Conservation (phyloP, 2,113 vertebrate species). For the Sphyrna mokarran region DNA sequence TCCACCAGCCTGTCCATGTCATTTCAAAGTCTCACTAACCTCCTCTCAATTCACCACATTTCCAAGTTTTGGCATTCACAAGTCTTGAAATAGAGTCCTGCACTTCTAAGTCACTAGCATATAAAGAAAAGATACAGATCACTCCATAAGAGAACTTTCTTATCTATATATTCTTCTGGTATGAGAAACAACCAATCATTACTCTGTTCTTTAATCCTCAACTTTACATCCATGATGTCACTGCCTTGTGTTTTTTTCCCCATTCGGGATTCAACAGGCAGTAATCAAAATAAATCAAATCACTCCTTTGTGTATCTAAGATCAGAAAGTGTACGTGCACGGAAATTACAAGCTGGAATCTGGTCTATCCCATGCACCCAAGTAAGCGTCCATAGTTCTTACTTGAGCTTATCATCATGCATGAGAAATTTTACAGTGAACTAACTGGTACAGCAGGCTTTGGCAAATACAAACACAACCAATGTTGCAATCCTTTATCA, state of each 20-base stretch:
- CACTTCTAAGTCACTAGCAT: background rate
- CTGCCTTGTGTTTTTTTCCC: background rate
- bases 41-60: too few species aligned
- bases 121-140: background rate
- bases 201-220: background rate
- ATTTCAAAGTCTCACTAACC: too few species aligned
- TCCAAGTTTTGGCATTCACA: background rate
- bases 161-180: background rate
- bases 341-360: background rate
- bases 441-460: background rate
- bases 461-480: background rate
- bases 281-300: background rate
- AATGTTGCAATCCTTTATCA: background rate
- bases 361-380: background rate
- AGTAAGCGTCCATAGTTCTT: background rate
- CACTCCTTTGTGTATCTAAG: background rate
- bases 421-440: background rate
- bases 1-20: too few species aligned
- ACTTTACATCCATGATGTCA: background rate
- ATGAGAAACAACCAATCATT: background rate
- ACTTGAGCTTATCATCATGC: background rate
- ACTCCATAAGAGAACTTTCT: background rate
- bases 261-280: background rate
- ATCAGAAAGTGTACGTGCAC: background rate
- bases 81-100: background rate